Conservation (phyloP, 2,797 vertebrate species). For the Pristis pectinata region DNA sequence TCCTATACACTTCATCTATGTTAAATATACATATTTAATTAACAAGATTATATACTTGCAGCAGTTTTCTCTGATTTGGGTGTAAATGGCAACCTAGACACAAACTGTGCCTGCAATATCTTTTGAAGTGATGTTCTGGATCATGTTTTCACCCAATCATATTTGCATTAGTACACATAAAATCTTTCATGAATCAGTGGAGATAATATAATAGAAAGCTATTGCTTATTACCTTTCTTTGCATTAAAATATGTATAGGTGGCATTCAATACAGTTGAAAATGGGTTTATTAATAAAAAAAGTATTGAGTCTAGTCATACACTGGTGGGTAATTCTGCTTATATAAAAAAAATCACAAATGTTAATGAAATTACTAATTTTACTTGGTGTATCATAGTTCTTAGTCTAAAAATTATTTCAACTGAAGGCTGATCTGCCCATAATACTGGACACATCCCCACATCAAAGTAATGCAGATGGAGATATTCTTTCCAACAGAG, state of each 20-base stretch:
- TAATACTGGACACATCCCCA: no score
- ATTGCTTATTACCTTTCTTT: background rate
- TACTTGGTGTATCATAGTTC: background rate
- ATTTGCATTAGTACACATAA: background rate
- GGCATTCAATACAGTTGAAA: background rate
- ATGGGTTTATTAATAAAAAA: background rate
- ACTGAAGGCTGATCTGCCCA: no score
- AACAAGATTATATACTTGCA: background rate
- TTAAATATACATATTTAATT: background rate
- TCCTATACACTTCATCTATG: background rate
- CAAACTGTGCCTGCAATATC: background rate
- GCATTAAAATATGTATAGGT: background rate
- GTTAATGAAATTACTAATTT: background rate
- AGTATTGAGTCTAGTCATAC: background rate
- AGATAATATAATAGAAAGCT: background rate
- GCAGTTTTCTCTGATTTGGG: background rate
- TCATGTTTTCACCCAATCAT: background rate
- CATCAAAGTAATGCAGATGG: no score
- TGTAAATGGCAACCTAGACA: background rate
- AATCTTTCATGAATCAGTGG: no score
- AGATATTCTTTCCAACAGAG: no score
- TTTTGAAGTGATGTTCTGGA: background rate
- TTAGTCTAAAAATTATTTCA: background rate
- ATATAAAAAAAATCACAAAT: background rate
- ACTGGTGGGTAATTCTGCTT: background rate